Base-by-base conservation (phyloP, 2,797 vertebrate genomes). In the Arnoldichthys spilopterus region DNA sequence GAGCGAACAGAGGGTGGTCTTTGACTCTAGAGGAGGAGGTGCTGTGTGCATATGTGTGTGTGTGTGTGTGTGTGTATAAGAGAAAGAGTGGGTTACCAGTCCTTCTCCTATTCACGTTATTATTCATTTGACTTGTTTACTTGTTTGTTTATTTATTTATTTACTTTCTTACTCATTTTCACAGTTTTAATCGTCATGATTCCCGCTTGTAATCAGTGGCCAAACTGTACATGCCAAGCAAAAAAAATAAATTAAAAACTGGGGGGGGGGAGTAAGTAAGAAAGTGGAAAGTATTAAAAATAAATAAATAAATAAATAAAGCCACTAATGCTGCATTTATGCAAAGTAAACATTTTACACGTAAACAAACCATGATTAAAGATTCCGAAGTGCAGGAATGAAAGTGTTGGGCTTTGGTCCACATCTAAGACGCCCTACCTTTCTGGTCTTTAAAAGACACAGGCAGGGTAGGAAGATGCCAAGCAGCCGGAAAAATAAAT, bases 1-100 rank as follows among this genome's bases (percentile, higher is more conserved):
- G 91, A 92, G 92, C 88, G 90, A 91, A 88, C 92, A 86, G 80
- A 91, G 92, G 93, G 92, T 91, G 92, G 91, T 92, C 91, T 92
- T 88, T 90, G 91, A 92, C 88, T 87, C 89, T 85, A 75, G 88
- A 89, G 89, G 91, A 89, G 89, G 87, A 88, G 84, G 86, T 86
- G 84, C 73, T 69, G 73, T 11, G 68, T 62, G 58, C 76, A 77
- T 11, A 77, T 32, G 77, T 67, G 54, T 64, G 56, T 68, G 34
- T 77, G 54, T 68, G n/a, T 53, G 58, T 63, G 81, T 80, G 56
- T 84, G 84, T 84, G 80, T 87, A 87, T 64, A 80, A 82, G 84
- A 85, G 37, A 6, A 7, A 18, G 30, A 69, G 58, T 12, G 22
- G 32, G 24, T 87, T 74, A 81, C 51, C 73, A 63, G 32, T 20